These are phyloP conservation scores for Gymnocypris eckloni DNA, from an alignment of 2,797 vertebrate genomes.

Conservation along the genomic window DNA sequence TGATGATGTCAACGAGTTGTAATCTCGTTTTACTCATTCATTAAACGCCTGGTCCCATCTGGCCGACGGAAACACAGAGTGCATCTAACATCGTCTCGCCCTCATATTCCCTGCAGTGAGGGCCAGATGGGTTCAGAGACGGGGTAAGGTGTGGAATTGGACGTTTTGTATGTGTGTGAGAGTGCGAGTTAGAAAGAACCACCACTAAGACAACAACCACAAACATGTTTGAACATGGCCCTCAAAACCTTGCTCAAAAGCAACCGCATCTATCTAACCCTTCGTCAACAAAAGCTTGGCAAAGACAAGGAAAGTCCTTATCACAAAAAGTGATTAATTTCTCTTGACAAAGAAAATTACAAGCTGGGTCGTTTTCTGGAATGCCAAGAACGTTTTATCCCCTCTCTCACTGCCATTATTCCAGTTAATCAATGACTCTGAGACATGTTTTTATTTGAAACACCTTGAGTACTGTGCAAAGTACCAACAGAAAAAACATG, in stretches of 20 bases:
- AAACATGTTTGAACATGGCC: conserved; percentile 35
- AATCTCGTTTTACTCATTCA: conserved; percentile 60
- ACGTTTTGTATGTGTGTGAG: conserved; percentile 47
- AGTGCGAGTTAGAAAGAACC: conserved; percentile 16
- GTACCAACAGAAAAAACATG: conserved; percentile 31
- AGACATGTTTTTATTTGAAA: conserved; percentile 51
- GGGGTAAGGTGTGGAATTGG: conserved; percentile 18
- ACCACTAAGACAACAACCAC: conserved; percentile 30
- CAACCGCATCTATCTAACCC: conserved; percentile 21
- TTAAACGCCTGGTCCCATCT: conserved; percentile 60
- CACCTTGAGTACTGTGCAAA: conserved; percentile 43
- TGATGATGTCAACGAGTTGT: conserved; percentile 58
- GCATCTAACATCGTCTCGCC: conserved; percentile 39
- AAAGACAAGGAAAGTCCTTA: conserved; percentile 22
- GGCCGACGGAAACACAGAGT: conserved; percentile 21
- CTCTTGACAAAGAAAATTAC: conserved; percentile 14
- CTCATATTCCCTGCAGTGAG: conserved; percentile 32
- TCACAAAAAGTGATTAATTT: conserved; percentile 43
- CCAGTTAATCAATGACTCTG: conserved; percentile 54
- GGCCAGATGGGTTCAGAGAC: conserved; percentile 26
- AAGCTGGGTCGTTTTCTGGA: neutral
- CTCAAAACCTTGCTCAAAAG: conserved; percentile 1
- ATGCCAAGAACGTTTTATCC: conserved; percentile 14
- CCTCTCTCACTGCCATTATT: conserved; percentile 15
- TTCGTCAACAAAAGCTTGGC: conserved; percentile 17